Evolutionary conservation across 2,797 vertebrate genomes (phyloP).

Genomic region (Chromobotia macracanthus): DNA sequence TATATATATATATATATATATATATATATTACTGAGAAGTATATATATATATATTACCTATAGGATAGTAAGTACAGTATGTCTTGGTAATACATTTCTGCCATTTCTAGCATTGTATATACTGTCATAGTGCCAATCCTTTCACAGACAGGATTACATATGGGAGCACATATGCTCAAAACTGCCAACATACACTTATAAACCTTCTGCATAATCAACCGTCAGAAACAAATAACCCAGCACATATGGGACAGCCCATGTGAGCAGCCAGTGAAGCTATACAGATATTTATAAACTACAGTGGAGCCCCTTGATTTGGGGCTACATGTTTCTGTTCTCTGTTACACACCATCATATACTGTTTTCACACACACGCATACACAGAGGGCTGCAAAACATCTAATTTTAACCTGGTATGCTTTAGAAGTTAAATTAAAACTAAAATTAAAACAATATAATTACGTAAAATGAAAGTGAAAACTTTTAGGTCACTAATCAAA

Average conservation of each 20-base stretch:
- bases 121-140: not conserved
- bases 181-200: conserved; percentile 12
- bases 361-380: not conserved
- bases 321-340: conserved; percentile 74
- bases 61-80: not conserved
- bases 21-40: no score
- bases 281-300: conserved; percentile 79
- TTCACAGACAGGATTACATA: not conserved
- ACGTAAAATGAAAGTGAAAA: no score
- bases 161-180: conserved; percentile 20
- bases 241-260: conserved; percentile 69
- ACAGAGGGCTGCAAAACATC: not conserved
- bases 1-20: no score
- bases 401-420: no score
- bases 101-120: not conserved
- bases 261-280: conserved; percentile 67
- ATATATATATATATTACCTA: no score
- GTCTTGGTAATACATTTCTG: not conserved
- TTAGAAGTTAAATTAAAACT: not conserved
- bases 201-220: conserved; percentile 62
- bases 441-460: no score
- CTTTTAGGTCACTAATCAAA: not conserved
- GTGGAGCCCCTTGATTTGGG: conserved; percentile 73
- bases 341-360: conserved; percentile 59
- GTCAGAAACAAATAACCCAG: conserved; percentile 63